These are phyloP conservation scores for Habroteleia sp. DNA, from an alignment of 2,888 invertebrate species.

Conservation along the genomic window DNA sequence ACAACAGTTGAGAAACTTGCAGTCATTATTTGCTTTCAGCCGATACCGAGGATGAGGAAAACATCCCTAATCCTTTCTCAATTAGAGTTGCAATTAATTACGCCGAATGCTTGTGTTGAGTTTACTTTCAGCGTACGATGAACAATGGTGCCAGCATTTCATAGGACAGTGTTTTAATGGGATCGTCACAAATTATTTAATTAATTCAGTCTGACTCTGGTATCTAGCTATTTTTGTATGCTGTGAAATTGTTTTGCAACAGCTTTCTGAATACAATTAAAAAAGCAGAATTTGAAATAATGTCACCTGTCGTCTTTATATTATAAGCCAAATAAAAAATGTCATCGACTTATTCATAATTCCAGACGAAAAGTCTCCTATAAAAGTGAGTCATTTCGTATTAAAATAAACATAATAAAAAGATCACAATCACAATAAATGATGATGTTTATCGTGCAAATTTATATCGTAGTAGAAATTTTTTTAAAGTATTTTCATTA, in stretches of 20 bases:
- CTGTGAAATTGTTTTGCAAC: too few species aligned
- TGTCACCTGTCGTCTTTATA: not conserved
- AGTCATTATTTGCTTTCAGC: conserved; percentile 59
- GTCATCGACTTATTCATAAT: conserved; percentile 8
- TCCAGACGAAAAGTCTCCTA: conserved; percentile 12
- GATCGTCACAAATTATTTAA: conserved; percentile 53
- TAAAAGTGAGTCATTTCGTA: conserved; percentile 12
- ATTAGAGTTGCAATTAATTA: conserved; percentile 75
- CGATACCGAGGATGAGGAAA: conserved; percentile 52
- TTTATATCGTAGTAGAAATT: conserved; percentile 36
- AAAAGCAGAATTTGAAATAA: too few species aligned
- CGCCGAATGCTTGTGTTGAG: conserved; percentile 68
- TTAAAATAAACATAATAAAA: conserved; percentile 47
- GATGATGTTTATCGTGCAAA: conserved; percentile 39
- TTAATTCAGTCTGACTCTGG: too few species aligned
- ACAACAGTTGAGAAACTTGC: conserved; percentile 57
- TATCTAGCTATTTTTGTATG: too few species aligned
- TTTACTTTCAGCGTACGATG: conserved; percentile 49
- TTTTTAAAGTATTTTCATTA: conserved; percentile 59
- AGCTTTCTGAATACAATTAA: too few species aligned
- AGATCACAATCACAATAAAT: conserved; percentile 36
- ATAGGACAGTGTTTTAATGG: conserved; percentile 34
- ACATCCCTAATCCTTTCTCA: conserved; percentile 67
- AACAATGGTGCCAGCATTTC: conserved; percentile 42
- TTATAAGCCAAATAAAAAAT: conserved; percentile 1